These are phyloP conservation scores for Mastigias papua DNA, from an alignment of 30 jellyfish, hydroid and myxozoan species.

Conservation along the genomic window DNA sequence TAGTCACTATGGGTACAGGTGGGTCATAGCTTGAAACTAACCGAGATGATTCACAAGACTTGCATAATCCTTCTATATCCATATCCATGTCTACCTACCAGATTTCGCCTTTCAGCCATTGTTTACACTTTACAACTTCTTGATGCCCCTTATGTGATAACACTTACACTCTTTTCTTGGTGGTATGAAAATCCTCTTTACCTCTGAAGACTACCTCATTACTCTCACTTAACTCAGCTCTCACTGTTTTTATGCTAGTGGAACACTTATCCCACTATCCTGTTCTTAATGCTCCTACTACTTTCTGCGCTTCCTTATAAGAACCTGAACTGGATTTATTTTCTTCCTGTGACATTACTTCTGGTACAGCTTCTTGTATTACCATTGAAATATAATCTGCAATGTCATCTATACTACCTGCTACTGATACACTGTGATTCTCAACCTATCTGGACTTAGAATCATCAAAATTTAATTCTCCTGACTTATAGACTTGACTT, in stretches of 20 bases:
- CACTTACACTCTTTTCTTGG: slow-evolving; percentile 29
- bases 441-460: neutral
- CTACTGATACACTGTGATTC: slow-evolving; percentile 2
- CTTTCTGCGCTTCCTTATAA: slow-evolving; percentile 28
- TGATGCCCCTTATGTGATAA: slow-evolving; percentile 68
- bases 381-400: neutral
- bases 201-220: slow-evolving; percentile 54
- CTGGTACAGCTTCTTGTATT: slow-evolving; percentile 1
- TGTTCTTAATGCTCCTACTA: neutral
- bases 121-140: slow-evolving; percentile 4
- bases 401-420: neutral
- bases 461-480: neutral
- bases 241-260: neutral
- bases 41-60: slow-evolving; percentile 40
- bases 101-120: slow-evolving; percentile 16
- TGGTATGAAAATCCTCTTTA: slow-evolving; percentile 40
- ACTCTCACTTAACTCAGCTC: slow-evolving; percentile 11
- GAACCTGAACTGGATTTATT: neutral
- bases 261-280: slow-evolving; percentile 13
- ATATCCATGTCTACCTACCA: slow-evolving; percentile 50
- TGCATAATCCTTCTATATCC: slow-evolving; percentile 4
- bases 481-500: neutral
- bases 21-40: slow-evolving; percentile 25
- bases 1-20: slow-evolving; percentile 42
- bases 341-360: slow-evolving; percentile 2